These are phyloP conservation scores for Heterocephalus glaber DNA, from an alignment of 2,113 vertebrate species.

Conservation along the genomic window DNA sequence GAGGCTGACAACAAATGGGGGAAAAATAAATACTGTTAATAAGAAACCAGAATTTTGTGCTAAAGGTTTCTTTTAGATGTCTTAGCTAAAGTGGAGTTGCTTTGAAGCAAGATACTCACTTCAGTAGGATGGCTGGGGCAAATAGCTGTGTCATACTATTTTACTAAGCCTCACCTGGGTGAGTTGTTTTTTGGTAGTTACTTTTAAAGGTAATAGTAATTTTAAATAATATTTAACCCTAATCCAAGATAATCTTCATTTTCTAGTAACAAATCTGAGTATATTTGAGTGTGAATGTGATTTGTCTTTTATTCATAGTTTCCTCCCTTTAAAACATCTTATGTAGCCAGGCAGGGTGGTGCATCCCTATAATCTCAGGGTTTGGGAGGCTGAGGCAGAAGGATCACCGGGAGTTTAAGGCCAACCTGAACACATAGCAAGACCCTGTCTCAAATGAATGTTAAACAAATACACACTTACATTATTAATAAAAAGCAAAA, in stretches of 20 bases:
- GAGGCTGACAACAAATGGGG: not conserved
- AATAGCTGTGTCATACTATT: not conserved
- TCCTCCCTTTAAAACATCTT: not conserved
- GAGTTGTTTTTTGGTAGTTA: not conserved
- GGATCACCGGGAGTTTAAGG: not conserved
- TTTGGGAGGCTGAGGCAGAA: not conserved
- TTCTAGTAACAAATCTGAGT: not conserved
- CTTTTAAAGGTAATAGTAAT: constrained; percentile 3
- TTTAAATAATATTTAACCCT: not conserved
- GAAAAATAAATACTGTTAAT: not conserved
- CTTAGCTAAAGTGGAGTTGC: not conserved
- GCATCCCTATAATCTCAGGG: not conserved
- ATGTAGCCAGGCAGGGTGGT: not conserved
- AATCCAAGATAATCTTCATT: constrained; percentile 26
- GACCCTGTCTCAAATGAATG: not conserved
- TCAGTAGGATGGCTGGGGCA: not conserved
- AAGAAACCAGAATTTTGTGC: not conserved
- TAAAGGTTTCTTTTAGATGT: not conserved
- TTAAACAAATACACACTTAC: not conserved
- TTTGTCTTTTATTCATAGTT: not conserved
- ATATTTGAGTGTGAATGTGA: not conserved
- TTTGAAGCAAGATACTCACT: not conserved
- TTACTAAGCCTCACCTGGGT: not conserved
- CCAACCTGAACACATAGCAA: not conserved
- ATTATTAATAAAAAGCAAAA: not conserved